Base-by-base conservation (phyloP, 2,113 vertebrate genomes). In the Madoqua kirkii region DNA sequence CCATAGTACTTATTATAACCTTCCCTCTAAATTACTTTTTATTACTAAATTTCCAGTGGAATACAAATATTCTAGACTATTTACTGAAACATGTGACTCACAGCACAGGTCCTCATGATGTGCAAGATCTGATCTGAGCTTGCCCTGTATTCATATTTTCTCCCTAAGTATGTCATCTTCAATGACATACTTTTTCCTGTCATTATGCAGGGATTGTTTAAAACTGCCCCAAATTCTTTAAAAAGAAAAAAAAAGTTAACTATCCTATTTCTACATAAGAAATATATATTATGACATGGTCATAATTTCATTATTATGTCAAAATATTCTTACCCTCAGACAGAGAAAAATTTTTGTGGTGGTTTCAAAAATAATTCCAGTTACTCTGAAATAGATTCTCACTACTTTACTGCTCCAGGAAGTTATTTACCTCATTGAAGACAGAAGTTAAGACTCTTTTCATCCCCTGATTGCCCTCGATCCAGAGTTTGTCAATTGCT, bases 281-380 rank as follows among this genome's bases (percentile, higher is more conserved):
- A 64, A 92, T 90, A 54, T 8, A 62, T 45, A 89, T 27, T 60
- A 12, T 64, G 36, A 76, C 59, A 57, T 57, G 23, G 9, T 81
- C 62, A 87, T n/a, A 93, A 96, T 90, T 94, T 55, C 74, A 84
- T 6, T 71, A 62, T 45, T 57, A 84, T 94, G 74, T 84, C 43
- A 95, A 97, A 95, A 92, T 94, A 95, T 71, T 74, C 71, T 71
- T 92, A 84, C 62, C 27, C 43, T 23, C 16, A 90, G 12, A 81
- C 57, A 96, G 52, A 94, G n/a, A 95, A 89, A 79, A 94, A 21
- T 7, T 84, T 82, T 4, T 84, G 23, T 84, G 33, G 21, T 0
- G 2, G 36, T 78, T 78, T 40, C 6, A 96, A 85, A 92, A 92
- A 27, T 14, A 76, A 45, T 12, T 57, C 29, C 10, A 27, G 19